Percentiles rank a stretch among this genome's conserved stretches.
These are phyloP conservation scores for Cryptoprocta ferox DNA, from an alignment of 2,797 vertebrate genomes.

Conservation along the genomic window DNA sequence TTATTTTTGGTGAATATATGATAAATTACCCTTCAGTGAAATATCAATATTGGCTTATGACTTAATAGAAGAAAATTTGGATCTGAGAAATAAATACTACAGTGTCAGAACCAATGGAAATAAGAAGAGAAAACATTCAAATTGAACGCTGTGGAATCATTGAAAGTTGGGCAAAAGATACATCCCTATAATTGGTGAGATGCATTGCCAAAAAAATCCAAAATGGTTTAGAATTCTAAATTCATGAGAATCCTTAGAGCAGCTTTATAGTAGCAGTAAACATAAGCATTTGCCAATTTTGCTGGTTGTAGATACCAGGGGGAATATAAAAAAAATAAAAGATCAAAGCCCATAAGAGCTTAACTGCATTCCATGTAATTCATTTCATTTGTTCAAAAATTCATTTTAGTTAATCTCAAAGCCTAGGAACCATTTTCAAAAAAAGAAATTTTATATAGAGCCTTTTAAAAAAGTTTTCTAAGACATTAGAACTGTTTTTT, in stretches of 20 bases:
- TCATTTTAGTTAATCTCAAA: neutral
- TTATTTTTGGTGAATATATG: conserved; percentile 32
- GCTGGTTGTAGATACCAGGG: neutral
- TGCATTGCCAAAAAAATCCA: neutral
- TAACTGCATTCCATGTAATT: neutral
- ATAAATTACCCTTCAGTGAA: conserved; percentile 15
- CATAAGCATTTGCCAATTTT: neutral
- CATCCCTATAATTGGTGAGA: neutral
- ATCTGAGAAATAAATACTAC: neutral
- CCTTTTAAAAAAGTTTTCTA: neutral
- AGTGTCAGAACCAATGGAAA: neutral
- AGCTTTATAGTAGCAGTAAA: neutral
- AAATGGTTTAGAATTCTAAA: conserved; percentile 15
- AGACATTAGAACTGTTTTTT: neutral
- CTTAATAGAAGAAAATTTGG: neutral
- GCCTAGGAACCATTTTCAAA: neutral
- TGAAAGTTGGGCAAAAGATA: neutral
- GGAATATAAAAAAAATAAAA: neutral
- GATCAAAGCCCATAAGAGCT: neutral
- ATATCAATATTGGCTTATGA: conserved; percentile 34
- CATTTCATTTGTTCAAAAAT: neutral
- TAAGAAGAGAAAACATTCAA: neutral
- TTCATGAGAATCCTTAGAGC: neutral
- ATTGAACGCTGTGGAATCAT: neutral
- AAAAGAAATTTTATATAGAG: neutral